phyloP scores from a whole-genome alignment of 2,888 invertebrate species.

The Unio delphinus region DNA sequence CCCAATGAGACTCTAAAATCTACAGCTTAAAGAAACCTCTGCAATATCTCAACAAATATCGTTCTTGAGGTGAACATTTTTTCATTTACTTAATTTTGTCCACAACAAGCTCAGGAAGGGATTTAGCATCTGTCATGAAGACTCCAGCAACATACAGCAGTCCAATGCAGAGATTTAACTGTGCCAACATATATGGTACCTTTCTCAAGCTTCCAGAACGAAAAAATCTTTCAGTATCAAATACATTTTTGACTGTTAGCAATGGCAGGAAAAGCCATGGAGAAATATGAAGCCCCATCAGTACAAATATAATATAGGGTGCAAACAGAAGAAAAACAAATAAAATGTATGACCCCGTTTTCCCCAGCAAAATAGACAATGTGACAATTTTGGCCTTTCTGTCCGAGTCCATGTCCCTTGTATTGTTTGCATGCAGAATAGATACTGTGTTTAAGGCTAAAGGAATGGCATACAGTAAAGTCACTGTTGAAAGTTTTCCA shows the following conservation, averaged over 20 bases:
- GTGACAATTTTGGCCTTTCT: constrained; percentile 93
- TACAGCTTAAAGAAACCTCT: no score
- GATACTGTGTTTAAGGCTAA: constrained; percentile 95
- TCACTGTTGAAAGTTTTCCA: constrained; percentile 88
- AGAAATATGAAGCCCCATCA: constrained; percentile 87
- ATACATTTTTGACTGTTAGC: constrained; percentile 89
- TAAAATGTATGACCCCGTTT: constrained; percentile 90
- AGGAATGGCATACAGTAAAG: constrained; percentile 93
- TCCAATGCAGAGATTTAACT: constrained; percentile 91
- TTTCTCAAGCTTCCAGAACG: constrained; percentile 84
- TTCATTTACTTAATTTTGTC: no score
- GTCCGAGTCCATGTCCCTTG: constrained; percentile 91
- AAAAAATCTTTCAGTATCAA: constrained; percentile 91
- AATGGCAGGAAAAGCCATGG: constrained; percentile 91
- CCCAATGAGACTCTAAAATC: no score
- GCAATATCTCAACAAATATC: no score
- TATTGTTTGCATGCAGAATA: constrained; percentile 95
- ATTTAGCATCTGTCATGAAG: constrained; percentile 25
- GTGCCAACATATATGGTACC: constrained; percentile 90
- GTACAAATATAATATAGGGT: constrained; percentile 85
- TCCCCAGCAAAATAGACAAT: constrained; percentile 92
- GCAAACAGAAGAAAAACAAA: constrained; percentile 91
- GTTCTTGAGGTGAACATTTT: no score
- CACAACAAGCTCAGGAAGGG: constrained; percentile 34
- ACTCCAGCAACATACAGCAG: constrained; percentile 78